phyloP scores from a whole-genome alignment of 2,113 vertebrate species.

The Trogon surrucura region DNA sequence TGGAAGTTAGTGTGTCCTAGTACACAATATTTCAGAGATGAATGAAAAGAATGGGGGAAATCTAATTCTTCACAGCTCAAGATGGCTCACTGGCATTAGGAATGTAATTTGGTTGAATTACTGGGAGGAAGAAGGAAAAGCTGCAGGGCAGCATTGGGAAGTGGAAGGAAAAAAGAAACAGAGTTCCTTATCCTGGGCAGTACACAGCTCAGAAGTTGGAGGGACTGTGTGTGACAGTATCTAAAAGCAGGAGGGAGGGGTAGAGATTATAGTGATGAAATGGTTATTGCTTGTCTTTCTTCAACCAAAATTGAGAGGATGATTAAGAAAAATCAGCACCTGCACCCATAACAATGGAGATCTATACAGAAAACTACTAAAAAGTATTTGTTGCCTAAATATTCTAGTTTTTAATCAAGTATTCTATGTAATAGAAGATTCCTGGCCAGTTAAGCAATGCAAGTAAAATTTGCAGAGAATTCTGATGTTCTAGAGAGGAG shows the following conservation, averaged over 20 bases:
- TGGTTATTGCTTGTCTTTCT: not conserved
- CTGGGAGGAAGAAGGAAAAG: not conserved
- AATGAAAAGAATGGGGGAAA: slow-evolving; percentile 8
- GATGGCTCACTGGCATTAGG: not conserved
- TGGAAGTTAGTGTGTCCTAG: not conserved
- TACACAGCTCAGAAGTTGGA: not conserved
- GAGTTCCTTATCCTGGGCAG: not conserved
- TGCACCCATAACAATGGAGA: not conserved
- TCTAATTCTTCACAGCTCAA: slow-evolving; percentile 27
- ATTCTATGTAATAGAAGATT: not conserved
- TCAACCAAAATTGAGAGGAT: not conserved
- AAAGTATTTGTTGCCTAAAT: not conserved
- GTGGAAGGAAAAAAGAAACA: not conserved
- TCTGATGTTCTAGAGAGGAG: not conserved
- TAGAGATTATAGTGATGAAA: not conserved
- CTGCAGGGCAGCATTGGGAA: not conserved
- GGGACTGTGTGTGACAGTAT: not conserved
- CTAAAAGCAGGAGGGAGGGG: not conserved
- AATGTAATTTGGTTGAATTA: slow-evolving; percentile 33
- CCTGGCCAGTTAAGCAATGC: not conserved
- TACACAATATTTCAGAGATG: not conserved
- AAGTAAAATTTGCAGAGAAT: not conserved
- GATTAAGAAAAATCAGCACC: not conserved
- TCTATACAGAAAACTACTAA: not conserved
- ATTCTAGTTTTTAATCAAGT: not conserved